Evolutionary conservation across 2,888 invertebrate species (phyloP).

Genomic region (Ormyrus labotus): DNA sequence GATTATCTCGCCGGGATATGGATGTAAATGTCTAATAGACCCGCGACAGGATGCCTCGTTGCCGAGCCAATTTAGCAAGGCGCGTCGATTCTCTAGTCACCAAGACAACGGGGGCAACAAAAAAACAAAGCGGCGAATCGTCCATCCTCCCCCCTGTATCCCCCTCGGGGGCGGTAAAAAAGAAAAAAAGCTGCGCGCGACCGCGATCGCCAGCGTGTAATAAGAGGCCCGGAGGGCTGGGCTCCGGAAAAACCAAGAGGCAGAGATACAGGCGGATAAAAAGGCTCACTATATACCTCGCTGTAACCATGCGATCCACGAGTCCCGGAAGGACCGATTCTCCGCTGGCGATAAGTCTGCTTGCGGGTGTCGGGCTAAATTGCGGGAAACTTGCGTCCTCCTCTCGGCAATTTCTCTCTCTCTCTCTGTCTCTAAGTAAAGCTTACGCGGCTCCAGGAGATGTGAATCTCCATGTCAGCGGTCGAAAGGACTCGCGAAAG

Average conservation of each 20-base stretch:
- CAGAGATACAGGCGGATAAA: not conserved
- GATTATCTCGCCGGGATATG: conserved; percentile 20
- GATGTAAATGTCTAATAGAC: conserved; percentile 41
- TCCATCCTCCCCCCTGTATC: not conserved
- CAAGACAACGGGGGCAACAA: no score
- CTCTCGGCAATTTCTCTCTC: not conserved
- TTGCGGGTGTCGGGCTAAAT: no score
- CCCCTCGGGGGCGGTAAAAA: not conserved
- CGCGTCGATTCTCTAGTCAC: not conserved
- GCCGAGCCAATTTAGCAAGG: conserved; percentile 22
- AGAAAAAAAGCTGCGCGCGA: conserved; percentile 10
- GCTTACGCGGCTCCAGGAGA: conserved; percentile 19
- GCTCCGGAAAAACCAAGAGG: not conserved
- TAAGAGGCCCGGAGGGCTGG: not conserved
- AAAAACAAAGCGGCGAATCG: not conserved
- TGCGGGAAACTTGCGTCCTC: not conserved
- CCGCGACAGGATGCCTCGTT: conserved; percentile 10
- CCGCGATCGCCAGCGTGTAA: not conserved
- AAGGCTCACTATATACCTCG: conserved; percentile 38
- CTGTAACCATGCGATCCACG: conserved; percentile 51
- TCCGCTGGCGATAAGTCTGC: conserved; percentile 35
- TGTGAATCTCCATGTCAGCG: no score
- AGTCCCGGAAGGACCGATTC: conserved; percentile 51
- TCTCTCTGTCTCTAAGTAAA: not conserved
- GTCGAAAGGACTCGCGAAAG: no score